Evolutionary conservation across 2,113 vertebrate species (phyloP), one percentile per base, ranked within the genome.

Genomic region (Nothobranchius furzeri): DNA sequence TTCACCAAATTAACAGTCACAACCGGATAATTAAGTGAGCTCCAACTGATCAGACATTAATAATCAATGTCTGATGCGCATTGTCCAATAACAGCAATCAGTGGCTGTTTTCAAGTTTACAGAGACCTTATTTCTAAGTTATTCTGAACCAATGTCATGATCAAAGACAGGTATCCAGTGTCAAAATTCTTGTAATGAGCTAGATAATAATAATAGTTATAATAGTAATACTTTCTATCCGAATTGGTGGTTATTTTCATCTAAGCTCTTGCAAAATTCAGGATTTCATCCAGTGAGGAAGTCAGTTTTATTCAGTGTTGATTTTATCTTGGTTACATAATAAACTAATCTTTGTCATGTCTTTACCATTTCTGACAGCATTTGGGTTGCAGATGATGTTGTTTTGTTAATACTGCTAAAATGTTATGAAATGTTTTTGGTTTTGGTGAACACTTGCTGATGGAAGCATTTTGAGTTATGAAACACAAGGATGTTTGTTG

Each of bases 161-260:
- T 2, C 37, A 40, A 40, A 40, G 37, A 40, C 37, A 40, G 4
- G 25, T 7, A 40, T 40, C 6, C 37, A 40, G 37, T 40, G 37
- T 40, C 37, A 40, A 9, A 20, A 20, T 20, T 20, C 20, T 20
- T 20, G 20, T 20, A 20, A 20, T 20, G 20, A 20, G 6, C 9
- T 40, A 40, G 37, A 40, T 40, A 7, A 40, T 40, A 4, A 45
- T 10, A 12, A 12, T 40, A 4, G 12, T 10, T 2, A 12, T 45
- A 45, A 47, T 47, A 36, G 64, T 25, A 25, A 35, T 20, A 20
- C 20, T 45, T 53, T 73, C 47, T 20, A 64, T 24, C 6, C 6
- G 30, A 52, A 46, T 20, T 53, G 14, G 61, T 60, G 65, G 48
- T 57, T 65, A 59, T 73, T 64, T 75, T 64, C 42, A 46, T 42